These are phyloP conservation scores for Ormyrus nitidulus DNA, from an alignment of 2,888 invertebrate species.

Conservation along the genomic window DNA sequence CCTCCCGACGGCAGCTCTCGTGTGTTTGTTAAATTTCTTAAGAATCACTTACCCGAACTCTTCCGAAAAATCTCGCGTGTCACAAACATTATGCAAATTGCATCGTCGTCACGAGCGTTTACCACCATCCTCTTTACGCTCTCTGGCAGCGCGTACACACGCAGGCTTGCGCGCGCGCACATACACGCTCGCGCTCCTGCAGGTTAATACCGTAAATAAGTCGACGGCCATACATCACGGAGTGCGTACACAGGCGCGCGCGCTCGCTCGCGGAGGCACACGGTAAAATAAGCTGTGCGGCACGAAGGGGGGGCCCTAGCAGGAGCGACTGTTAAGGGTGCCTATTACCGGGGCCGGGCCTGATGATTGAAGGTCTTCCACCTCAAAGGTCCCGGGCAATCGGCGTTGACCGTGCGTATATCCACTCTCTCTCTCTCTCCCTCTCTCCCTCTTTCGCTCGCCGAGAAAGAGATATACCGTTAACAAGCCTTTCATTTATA, in stretches of 20 bases:
- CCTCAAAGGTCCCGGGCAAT: conserved; percentile 11
- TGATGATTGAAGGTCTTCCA: conserved; percentile 44
- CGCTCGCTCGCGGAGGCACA: not conserved
- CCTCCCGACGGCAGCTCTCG: too few relatives aligned
- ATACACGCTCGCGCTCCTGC: not conserved
- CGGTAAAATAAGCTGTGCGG: too few relatives aligned
- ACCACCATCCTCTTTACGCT: not conserved
- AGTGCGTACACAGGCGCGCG: conserved; percentile 17
- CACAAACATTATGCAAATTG: not conserved
- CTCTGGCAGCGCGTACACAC: not conserved
- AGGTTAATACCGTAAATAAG: conserved; percentile 12
- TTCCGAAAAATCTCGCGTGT: too few relatives aligned
- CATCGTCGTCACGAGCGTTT: not conserved
- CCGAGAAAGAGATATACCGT: conserved; percentile 40
- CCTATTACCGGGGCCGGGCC: conserved; percentile 27
- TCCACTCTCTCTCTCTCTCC: not conserved
- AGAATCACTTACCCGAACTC: too few relatives aligned
- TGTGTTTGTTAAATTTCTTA: too few relatives aligned
- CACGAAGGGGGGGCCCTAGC: too few relatives aligned
- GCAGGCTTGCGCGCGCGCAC: not conserved
- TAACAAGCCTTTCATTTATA: conserved; percentile 52
- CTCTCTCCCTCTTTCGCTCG: not conserved
- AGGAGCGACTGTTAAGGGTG: conserved; percentile 24
- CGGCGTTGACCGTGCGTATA: conserved; percentile 5
- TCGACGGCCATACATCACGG: not conserved